phyloP scores from a whole-genome alignment of 2,797 vertebrate genomes.

The Varecia variegata region DNA sequence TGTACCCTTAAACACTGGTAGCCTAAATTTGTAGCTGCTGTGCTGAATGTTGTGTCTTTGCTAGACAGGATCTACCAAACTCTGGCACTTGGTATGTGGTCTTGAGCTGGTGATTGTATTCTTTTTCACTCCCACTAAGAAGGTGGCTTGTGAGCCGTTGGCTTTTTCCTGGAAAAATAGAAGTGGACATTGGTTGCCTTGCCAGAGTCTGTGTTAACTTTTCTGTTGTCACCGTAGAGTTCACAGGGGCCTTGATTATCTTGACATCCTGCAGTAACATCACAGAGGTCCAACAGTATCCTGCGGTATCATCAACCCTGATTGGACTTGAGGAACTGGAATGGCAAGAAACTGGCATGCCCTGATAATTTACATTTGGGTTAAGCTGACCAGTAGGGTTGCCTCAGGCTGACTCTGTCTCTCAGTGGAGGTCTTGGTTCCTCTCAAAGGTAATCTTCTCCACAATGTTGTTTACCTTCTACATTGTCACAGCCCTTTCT shows the following conservation, averaged over 20 bases:
- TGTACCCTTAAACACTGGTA: not conserved
- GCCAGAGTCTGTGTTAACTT: not conserved
- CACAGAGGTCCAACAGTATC: not conserved
- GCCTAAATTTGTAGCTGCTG: not conserved
- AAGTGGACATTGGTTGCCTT: not conserved
- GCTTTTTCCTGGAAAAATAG: not conserved
- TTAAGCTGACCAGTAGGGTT: not conserved
- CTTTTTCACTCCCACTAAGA: not conserved
- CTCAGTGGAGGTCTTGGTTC: not conserved
- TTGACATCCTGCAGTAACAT: not conserved
- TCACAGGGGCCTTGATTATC: not conserved
- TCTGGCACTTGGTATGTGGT: not conserved
- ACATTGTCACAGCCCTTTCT: not conserved
- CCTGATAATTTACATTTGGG: not conserved
- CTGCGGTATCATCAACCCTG: not conserved
- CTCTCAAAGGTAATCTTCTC: not conserved
- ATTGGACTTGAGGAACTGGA: not conserved
- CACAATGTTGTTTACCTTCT: not conserved
- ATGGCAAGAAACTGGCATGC: not conserved
- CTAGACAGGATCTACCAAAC: not conserved
- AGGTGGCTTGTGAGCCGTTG: not conserved
- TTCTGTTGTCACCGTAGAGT: not conserved
- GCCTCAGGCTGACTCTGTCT: not conserved
- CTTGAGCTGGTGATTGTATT: not conserved
- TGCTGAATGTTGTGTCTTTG: not conserved